These are phyloP conservation scores for Odontophorus gujanensis DNA, from an alignment of 2,113 vertebrate genomes.

Conservation along the genomic window DNA sequence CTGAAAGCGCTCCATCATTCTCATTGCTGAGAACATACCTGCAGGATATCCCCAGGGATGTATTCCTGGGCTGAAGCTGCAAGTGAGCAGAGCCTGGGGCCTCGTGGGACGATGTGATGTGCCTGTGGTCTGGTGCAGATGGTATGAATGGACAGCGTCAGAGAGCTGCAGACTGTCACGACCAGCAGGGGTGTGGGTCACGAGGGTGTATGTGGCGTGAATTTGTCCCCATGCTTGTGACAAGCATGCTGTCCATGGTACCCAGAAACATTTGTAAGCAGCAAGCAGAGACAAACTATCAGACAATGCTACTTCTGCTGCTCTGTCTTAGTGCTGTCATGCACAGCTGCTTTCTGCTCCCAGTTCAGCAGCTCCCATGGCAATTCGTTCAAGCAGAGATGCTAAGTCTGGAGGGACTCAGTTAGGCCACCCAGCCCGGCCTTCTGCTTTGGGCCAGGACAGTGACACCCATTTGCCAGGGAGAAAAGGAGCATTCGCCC, in stretches of 20 bases:
- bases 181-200: background rate
- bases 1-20: accelerated
- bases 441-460: background rate
- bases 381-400: background rate
- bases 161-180: background rate
- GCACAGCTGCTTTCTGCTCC: background rate
- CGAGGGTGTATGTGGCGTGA: background rate
- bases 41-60: background rate
- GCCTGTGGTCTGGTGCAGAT: background rate
- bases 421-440: background rate
- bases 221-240: background rate
- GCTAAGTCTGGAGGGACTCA: background rate
- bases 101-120: background rate
- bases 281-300: background rate
- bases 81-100: background rate
- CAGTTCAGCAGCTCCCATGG: background rate
- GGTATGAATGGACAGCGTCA: background rate
- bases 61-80: background rate
- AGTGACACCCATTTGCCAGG: background rate
- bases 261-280: background rate
- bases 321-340: background rate
- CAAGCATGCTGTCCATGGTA: background rate
- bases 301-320: background rate
- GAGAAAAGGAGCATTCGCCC: background rate
- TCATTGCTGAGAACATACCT: background rate